Conservation (phyloP, 2,888 invertebrate species). For the Crepidodera aurea region DNA sequence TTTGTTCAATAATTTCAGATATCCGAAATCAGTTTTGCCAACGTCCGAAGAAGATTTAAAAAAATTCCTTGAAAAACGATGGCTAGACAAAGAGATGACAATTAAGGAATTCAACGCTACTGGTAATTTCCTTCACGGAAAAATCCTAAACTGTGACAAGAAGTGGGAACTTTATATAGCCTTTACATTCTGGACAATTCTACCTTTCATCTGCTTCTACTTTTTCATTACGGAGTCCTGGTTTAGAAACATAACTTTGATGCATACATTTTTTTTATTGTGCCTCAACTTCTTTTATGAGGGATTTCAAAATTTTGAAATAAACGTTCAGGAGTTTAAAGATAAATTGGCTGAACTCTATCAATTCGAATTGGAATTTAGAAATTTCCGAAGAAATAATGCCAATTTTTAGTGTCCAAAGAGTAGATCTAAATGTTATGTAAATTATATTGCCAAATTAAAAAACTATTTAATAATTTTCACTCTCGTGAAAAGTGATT, state of each 20-base stretch:
- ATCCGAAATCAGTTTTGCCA: conserved; percentile 69
- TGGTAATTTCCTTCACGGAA: conserved; percentile 62
- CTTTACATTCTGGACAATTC: conserved; percentile 71
- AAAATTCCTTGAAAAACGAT: conserved; percentile 71
- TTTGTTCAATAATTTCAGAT: conserved; percentile 65
- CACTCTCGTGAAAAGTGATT: too few relatives aligned
- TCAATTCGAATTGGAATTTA: too few relatives aligned
- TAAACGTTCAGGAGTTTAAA: conserved; percentile 46
- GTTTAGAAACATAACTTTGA: conserved; percentile 66
- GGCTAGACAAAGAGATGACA: conserved; percentile 72
- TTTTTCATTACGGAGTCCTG: conserved; percentile 60
- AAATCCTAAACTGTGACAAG: conserved; percentile 53
- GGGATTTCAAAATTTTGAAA: conserved; percentile 69
- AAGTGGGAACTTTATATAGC: conserved; percentile 63
- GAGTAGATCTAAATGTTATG: too few relatives aligned
- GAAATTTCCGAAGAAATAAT: not conserved
- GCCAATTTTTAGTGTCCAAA: too few relatives aligned
- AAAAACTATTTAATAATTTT: too few relatives aligned
- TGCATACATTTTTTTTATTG: conserved; percentile 66
- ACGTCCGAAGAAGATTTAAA: conserved; percentile 66
- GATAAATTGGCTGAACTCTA: conserved; percentile 22
- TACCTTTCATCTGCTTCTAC: conserved; percentile 64
- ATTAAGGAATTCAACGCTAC: conserved; percentile 68
- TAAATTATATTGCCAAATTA: too few relatives aligned
- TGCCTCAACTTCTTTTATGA: conserved; percentile 66